A percentile compares a stretch with the other conserved stretches of the same genome.
These are phyloP conservation scores for Geotria australis DNA, from an alignment of 2,797 vertebrate genomes.

Conservation along the genomic window DNA sequence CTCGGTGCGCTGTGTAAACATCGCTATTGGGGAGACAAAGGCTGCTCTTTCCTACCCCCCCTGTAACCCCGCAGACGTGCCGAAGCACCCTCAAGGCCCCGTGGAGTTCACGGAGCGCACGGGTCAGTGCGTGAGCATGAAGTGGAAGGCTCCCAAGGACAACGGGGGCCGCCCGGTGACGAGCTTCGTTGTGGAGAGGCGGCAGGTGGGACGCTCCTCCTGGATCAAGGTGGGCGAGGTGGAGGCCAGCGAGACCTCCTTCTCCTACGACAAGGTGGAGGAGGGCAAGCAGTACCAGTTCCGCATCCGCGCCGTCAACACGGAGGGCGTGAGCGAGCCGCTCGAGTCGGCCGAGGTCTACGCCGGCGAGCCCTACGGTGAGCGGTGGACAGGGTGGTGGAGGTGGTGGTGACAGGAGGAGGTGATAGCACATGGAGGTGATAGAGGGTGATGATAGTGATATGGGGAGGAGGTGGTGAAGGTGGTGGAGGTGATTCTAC, in stretches of 20 bases:
- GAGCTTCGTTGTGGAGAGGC: conserved; percentile 11
- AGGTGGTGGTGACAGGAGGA: no score
- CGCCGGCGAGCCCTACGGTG: conserved; percentile 14
- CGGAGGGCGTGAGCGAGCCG: conserved; percentile 7
- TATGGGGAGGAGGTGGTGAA: no score
- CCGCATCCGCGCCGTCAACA: conserved; percentile 12
- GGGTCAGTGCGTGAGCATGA: conserved; percentile 11
- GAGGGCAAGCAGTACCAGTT: conserved; percentile 16
- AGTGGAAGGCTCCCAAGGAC: conserved; percentile 18
- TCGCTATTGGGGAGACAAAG: no score
- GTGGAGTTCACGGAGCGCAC: conserved; percentile 15
- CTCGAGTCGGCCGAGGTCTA: conserved; percentile 14
- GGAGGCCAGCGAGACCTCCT: conserved; percentile 9
- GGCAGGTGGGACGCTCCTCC: conserved; percentile 9
- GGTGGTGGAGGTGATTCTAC: no score
- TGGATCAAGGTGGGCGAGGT: conserved; percentile 13
- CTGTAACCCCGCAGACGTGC: conserved; percentile 13
- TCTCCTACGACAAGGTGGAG: conserved; percentile 12
- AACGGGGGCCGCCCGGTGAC: conserved; percentile 12
- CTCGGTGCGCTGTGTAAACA: no score
- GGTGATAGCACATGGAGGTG: no score
- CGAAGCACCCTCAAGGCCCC: conserved; percentile 13
- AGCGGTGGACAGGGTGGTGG: conserved; percentile 1
- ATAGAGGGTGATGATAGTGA: no score
- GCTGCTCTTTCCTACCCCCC: no score